These are phyloP conservation scores for Drosophila helvetica DNA, from an alignment of 2,888 invertebrate genomes.

Conservation along the genomic window DNA sequence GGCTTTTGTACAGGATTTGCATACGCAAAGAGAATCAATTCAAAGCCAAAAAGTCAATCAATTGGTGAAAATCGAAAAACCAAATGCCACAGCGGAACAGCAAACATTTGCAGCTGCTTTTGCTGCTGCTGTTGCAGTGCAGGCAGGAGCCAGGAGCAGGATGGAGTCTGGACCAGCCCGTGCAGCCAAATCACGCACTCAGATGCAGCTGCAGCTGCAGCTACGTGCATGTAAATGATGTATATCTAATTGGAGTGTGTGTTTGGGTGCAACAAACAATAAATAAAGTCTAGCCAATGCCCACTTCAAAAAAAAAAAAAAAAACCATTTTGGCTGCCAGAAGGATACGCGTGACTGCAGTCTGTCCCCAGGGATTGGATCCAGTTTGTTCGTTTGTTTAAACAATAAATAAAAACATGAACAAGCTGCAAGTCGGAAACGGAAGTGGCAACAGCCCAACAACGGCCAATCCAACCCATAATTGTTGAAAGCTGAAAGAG, in stretches of 20 bases:
- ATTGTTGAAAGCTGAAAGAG: constrained; percentile 47
- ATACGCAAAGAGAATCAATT: constrained; percentile 63
- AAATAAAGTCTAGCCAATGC: constrained; percentile 73
- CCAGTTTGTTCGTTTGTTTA: constrained; percentile 3
- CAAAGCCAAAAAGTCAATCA: constrained; percentile 76
- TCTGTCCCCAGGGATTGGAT: constrained; percentile 25
- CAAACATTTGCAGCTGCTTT: constrained; percentile 40
- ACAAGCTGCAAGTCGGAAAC: constrained; percentile 4
- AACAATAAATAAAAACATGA: constrained; percentile 26
- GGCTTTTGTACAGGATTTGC: constrained; percentile 39
- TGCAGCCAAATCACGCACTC: not conserved
- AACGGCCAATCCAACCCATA: constrained; percentile 28
- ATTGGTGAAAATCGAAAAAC: constrained; percentile 56
- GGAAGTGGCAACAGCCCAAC: constrained; percentile 17
- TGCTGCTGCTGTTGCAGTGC: constrained; percentile 15
- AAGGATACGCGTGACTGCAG: constrained; percentile 38
- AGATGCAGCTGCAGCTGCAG: not conserved
- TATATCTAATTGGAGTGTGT: constrained; percentile 16
- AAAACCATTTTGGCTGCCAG: constrained; percentile 73
- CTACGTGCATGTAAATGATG: constrained; percentile 4
- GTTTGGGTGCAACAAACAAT: constrained; percentile 55
- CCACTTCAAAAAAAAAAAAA: constrained; percentile 58
- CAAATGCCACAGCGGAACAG: constrained; percentile 20
- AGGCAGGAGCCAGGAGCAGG: too few relatives aligned
- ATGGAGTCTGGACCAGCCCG: too few relatives aligned